phyloP scores from a whole-genome alignment of 2,888 invertebrate species.

The Fragum fragum region DNA sequence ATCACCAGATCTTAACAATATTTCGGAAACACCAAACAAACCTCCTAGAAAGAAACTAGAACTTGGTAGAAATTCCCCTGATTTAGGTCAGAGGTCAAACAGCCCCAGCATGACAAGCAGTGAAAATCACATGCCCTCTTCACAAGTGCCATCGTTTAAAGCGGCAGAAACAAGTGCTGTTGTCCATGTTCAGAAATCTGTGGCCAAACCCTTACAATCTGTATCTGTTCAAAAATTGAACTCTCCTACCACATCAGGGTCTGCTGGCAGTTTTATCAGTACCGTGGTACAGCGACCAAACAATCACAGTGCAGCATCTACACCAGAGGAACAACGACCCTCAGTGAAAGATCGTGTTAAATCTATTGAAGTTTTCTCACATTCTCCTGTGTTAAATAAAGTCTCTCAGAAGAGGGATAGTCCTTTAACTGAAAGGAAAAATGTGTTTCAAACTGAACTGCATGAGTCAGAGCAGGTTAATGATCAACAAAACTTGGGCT shows the following conservation, averaged over 20 bases:
- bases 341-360: constrained; percentile 62
- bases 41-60: constrained; percentile 67
- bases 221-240: constrained; percentile 34
- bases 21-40: constrained; percentile 60
- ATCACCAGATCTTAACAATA: constrained; percentile 45
- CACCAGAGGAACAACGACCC: constrained; percentile 38
- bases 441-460: constrained; percentile 8
- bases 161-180: constrained; percentile 54
- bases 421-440: constrained; percentile 5
- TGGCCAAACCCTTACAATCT: constrained; percentile 61
- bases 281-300: constrained; percentile 62
- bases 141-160: constrained; percentile 59
- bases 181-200: constrained; percentile 56
- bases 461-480: background rate
- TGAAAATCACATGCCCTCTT: constrained; percentile 43
- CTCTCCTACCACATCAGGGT: constrained; percentile 45
- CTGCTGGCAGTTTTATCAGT: constrained; percentile 59
- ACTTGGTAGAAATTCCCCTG: constrained; percentile 51
- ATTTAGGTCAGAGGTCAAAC: constrained; percentile 44
- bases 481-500: constrained; percentile 32
- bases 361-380: constrained; percentile 61
- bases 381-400: constrained; percentile 56
- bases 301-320: constrained; percentile 20
- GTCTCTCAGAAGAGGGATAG: constrained; percentile 9
- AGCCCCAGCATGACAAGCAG: constrained; percentile 45